A percentile compares a stretch with the other conserved stretches of the same genome.
Evolutionary conservation across 2,797 vertebrate genomes (phyloP).

Genomic region (Alfaro cultratus): DNA sequence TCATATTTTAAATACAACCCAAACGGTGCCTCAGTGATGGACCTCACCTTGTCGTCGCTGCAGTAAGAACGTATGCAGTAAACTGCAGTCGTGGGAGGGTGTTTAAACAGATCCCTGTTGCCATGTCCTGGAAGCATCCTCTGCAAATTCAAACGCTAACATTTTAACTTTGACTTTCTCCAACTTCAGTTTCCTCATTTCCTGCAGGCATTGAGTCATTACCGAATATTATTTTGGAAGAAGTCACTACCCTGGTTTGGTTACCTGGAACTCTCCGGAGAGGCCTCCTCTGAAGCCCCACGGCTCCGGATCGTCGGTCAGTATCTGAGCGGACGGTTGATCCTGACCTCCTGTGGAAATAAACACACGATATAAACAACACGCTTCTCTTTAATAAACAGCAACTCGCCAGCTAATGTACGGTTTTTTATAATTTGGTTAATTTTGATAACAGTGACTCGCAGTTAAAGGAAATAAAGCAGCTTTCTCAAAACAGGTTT

Average conservation of each 20-base stretch:
- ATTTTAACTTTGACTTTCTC: background rate
- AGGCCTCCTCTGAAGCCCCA: constrained; percentile 99
- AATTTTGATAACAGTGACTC: background rate
- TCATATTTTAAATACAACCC: background rate
- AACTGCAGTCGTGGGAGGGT: constrained; percentile 87
- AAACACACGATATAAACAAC: constrained; percentile 59
- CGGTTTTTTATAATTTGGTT: too few species aligned
- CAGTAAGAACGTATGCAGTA: constrained; percentile 93
- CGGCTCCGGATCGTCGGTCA: constrained; percentile 95
- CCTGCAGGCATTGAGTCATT: background rate
- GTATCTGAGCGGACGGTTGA: constrained; percentile 88
- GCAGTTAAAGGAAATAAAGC: background rate
- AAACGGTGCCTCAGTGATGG: background rate
- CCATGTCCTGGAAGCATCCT: constrained; percentile 97
- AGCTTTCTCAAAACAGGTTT: background rate
- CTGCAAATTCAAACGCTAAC: constrained; percentile 73
- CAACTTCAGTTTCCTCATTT: background rate
- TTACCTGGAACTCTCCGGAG: constrained; percentile 99
- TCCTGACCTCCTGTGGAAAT: constrained; percentile 90
- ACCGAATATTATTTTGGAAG: background rate
- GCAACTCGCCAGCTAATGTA: too few species aligned
- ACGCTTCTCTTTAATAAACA: background rate
- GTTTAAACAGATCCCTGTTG: constrained; percentile 95
- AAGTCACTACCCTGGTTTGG: background rate
- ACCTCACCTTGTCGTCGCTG: constrained; percentile 90